Base-by-base conservation (phyloP, 2,888 invertebrate species). In the Nebria brevicollis region DNA sequence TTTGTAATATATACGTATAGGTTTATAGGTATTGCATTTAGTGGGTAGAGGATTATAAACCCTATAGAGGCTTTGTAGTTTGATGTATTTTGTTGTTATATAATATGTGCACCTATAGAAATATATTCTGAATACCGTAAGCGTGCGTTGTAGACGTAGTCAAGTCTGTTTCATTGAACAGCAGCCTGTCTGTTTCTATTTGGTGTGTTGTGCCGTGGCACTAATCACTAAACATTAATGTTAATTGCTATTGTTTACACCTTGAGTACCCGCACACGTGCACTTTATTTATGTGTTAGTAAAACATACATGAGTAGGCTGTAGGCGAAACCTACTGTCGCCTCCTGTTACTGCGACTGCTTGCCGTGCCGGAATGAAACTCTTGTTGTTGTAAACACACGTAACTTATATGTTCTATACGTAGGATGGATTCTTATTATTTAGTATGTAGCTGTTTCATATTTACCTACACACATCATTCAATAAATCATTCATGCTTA, bases 201-300 rank as follows among this genome's bases (percentile, higher is more conserved):
- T 54, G 54, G 13, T 54, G 54, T 54, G 54, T 11, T 13, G 8
- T 11, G 54, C 54, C 54, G 8, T 54, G 54, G 11, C 13, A 13
- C 54, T 80, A 80, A 80, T 80, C 80, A 64, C 80, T 80, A 80
- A 68, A 80, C 80, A 80, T 80, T 80, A 80, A 80, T 80, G 80
- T 75, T 80, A 80, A 80, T 80, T 80, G 80, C 80, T 75, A 80
- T 75, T 80, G 80, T 80, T 80, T 80, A 80, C 80, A 80, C 75
- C 80, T 80, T 80, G 80, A 20, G 75, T 72, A 72, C 73, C 4
- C 20, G 34, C 34, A 20, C 70, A 70, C 34, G 70, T 34, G 34
- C 70, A 70, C 11, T 70, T 25, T 25, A 70, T 70, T 25, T 11
- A 70, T 34, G 34, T n/a, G 54, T 54, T 54, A 13, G 54, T 54